Evolutionary conservation across 2,113 vertebrate genomes (phyloP).

Genomic region (Gopherus flavomarginatus): DNA sequence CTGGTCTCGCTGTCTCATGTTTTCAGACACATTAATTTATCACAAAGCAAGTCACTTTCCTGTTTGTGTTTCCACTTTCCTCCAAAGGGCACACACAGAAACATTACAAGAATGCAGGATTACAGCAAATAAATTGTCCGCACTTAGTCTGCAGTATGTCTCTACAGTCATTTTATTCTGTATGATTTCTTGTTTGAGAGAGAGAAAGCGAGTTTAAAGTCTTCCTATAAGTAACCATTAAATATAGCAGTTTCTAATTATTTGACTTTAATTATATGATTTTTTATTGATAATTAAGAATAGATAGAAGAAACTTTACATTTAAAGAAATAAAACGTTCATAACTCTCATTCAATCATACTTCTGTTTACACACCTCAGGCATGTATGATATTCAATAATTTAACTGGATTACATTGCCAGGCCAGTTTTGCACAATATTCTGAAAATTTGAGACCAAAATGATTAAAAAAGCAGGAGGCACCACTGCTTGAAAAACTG

Average conservation of each 20-base stretch:
- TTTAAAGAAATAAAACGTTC: constrained; percentile 41
- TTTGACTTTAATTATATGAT: constrained; percentile 39
- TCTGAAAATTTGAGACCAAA: constrained; percentile 13
- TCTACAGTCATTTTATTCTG: constrained; percentile 33
- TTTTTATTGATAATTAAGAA: constrained; percentile 39
- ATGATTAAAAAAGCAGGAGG: constrained; percentile 33
- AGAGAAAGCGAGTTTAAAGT: constrained; percentile 54
- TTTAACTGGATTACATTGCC: constrained; percentile 20
- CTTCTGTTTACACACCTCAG: not conserved
- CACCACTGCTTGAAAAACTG: rapidly evolving
- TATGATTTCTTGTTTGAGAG: constrained; percentile 49
- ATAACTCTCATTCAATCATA: constrained; percentile 42
- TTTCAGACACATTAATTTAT: constrained; percentile 77
- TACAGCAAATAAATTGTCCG: constrained; percentile 73
- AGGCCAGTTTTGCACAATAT: not conserved
- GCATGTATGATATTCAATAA: not conserved
- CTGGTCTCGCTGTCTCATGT: constrained; percentile 68
- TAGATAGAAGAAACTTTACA: constrained; percentile 25
- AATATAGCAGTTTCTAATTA: constrained; percentile 42
- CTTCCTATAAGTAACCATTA: constrained; percentile 56
- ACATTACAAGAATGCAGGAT: constrained; percentile 70
- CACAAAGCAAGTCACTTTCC: constrained; percentile 70
- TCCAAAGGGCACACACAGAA: constrained; percentile 72
- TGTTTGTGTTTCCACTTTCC: constrained; percentile 79
- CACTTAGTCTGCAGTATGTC: constrained; percentile 58